These are phyloP conservation scores for Hippopotamus amphibius DNA, from an alignment of 2,113 vertebrate genomes.

Conservation along the genomic window DNA sequence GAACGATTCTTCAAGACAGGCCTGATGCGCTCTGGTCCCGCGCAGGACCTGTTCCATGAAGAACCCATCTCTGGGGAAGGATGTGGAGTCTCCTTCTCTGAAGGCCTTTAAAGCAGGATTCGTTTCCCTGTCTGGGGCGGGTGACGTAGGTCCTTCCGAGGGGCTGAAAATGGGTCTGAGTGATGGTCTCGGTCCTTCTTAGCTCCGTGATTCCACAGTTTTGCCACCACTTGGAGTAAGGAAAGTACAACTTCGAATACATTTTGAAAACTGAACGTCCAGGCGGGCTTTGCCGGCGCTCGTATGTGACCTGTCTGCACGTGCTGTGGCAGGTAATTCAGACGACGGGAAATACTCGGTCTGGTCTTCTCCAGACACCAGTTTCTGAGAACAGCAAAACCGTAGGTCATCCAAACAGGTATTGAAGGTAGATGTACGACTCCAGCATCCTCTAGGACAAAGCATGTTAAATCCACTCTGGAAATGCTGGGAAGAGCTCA, in stretches of 20 bases:
- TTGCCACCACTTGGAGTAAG: background rate
- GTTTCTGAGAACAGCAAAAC: background rate
- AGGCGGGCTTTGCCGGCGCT: background rate
- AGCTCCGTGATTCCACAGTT: fast-evolving
- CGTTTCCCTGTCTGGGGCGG: background rate
- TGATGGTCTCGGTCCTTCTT: background rate
- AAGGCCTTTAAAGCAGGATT: background rate
- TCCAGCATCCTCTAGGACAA: background rate
- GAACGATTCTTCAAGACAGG: background rate
- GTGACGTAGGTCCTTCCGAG: background rate
- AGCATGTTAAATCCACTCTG: fast-evolving
- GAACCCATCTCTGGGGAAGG: background rate
- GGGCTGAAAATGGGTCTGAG: background rate
- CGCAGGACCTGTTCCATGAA: background rate
- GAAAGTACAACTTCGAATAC: background rate
- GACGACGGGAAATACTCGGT: background rate
- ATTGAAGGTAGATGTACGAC: fast-evolving
- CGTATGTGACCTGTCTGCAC: fast-evolving
- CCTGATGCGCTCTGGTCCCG: background rate
- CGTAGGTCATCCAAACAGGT: background rate
- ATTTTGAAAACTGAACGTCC: background rate
- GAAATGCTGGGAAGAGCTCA: fast-evolving
- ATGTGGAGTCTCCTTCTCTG: background rate
- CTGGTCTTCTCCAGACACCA: background rate
- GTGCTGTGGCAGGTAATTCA: background rate